A percentile compares a stretch with the other conserved stretches of the same genome.
These are phyloP conservation scores for Nymphalis io DNA, from an alignment of 1,140 invertebrate species.

Conservation along the genomic window DNA sequence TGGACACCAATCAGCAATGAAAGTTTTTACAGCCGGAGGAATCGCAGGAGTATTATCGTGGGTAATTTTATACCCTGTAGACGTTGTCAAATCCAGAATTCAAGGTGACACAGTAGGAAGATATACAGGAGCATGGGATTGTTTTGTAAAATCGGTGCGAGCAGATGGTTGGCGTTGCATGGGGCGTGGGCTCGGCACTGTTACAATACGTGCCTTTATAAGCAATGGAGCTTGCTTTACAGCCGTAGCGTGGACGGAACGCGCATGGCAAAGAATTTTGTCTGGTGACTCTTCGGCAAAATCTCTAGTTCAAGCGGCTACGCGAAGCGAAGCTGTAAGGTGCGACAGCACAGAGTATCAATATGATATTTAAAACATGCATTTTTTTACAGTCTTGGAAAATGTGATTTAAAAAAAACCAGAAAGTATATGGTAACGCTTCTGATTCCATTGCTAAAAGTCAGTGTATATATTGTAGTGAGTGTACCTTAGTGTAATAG, in stretches of 20 bases:
- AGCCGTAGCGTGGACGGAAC: constrained; percentile 87
- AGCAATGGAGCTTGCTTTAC: constrained; percentile 95
- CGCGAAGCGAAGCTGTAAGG: constrained; percentile 68
- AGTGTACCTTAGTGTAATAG: no score
- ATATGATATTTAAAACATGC: constrained; percentile 46
- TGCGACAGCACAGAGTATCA: constrained; percentile 62
- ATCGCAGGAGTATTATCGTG: constrained; percentile 92
- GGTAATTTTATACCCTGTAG: constrained; percentile 92
- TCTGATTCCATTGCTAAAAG: no score
- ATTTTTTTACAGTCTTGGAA: not conserved
- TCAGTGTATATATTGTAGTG: no score
- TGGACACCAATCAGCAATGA: constrained; percentile 71
- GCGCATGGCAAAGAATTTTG: constrained; percentile 58
- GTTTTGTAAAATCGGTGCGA: constrained; percentile 85
- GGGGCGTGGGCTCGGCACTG: constrained; percentile 87
- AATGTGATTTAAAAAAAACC: no score
- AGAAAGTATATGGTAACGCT: no score
- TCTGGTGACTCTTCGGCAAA: constrained; percentile 44
- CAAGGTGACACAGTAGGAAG: constrained; percentile 87
- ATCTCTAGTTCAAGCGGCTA: constrained; percentile 59
- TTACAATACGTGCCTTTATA: constrained; percentile 92
- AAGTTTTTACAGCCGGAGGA: constrained; percentile 89
- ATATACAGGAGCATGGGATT: constrained; percentile 87
- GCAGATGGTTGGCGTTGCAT: constrained; percentile 86
- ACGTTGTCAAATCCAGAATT: constrained; percentile 93